Percentiles rank a stretch among this genome's conserved stretches.
Evolutionary conservation across 2,113 vertebrate genomes (phyloP).

Genomic region (Vulpes vulpes): DNA sequence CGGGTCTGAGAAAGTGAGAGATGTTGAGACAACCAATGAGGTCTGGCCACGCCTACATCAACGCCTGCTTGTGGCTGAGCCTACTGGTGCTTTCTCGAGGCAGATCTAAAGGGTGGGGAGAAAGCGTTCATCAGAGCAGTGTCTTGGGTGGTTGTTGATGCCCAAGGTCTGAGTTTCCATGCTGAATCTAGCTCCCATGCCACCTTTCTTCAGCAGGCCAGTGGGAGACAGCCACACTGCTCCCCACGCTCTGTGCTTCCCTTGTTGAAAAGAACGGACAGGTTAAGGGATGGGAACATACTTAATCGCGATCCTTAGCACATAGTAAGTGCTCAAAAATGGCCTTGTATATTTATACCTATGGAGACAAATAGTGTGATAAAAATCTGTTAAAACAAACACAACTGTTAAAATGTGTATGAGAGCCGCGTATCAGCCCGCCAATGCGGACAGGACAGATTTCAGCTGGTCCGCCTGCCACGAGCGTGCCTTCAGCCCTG

Average conservation of each 20-base stretch:
- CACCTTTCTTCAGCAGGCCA: background rate
- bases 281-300: background rate
- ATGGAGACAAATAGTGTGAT: background rate
- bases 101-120: background rate
- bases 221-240: background rate
- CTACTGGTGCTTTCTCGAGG: fast-evolving
- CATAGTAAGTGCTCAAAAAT: background rate
- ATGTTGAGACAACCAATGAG: background rate
- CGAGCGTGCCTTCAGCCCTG: background rate
- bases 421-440: fast-evolving
- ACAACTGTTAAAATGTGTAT: background rate
- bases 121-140: fast-evolving
- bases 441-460: background rate
- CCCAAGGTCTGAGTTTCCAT: background rate
- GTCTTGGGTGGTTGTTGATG: no score
- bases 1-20: background rate
- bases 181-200: background rate
- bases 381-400: background rate
- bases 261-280: background rate
- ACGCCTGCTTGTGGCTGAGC: background rate
- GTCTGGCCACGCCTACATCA: fast-evolving
- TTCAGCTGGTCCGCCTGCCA: background rate
- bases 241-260: fast-evolving
- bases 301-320: background rate
- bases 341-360: background rate